Evolutionary conservation across 2,113 vertebrate species (phyloP).

Genomic region (Oncorhynchus keta): DNA sequence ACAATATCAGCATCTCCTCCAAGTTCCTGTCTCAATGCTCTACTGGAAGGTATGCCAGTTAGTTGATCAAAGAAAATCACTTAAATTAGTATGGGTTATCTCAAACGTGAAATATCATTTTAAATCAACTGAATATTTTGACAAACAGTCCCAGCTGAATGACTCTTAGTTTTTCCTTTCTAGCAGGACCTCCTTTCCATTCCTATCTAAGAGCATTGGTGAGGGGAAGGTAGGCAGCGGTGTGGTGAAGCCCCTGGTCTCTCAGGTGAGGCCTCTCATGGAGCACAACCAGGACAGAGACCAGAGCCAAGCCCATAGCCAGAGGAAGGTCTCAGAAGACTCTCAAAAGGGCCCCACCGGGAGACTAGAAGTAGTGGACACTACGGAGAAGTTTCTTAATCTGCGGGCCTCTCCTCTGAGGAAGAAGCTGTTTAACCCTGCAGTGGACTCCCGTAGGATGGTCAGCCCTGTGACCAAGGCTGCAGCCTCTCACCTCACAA

Average conservation of each 20-base stretch:
- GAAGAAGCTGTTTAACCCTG: conserved; percentile 59
- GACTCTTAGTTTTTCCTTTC: neutral
- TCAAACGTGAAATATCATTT: no score
- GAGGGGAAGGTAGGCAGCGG: conserved; percentile 34
- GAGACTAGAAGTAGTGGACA: conserved; percentile 20
- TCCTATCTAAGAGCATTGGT: conserved; percentile 31
- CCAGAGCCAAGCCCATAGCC: no score
- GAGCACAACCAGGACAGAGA: conserved; percentile 20
- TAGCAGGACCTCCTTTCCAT: conserved; percentile 48
- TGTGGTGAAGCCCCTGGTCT: conserved; percentile 48
- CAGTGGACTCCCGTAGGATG: conserved; percentile 62
- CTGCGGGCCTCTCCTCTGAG: conserved; percentile 60
- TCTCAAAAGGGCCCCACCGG: neutral
- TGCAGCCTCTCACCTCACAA: conserved; percentile 48
- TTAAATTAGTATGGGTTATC: no score
- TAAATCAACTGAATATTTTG: no score
- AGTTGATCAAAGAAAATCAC: no score
- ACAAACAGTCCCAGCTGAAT: neutral
- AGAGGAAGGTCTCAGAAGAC: conserved; percentile 1
- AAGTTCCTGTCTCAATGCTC: conserved; percentile 81
- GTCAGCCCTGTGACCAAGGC: conserved; percentile 53
- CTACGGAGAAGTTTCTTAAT: conserved; percentile 8
- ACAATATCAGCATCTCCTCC: conserved; percentile 90
- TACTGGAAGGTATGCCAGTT: conserved; percentile 40
- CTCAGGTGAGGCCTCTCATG: conserved; percentile 71